Evolutionary conservation across 2,113 vertebrate species (phyloP).

Genomic region (Trematomus loennbergii): DNA sequence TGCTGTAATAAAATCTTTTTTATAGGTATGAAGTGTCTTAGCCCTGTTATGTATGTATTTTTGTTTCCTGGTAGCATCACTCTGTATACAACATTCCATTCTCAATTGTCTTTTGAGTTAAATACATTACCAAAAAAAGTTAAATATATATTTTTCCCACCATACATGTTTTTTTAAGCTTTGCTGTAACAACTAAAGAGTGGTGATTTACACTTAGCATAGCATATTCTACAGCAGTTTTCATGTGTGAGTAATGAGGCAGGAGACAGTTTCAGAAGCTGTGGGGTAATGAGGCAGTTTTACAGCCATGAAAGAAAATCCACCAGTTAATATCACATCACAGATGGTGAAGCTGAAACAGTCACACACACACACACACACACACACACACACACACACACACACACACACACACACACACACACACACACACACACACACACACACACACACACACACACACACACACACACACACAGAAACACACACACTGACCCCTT

Average conservation of each 20-base stretch:
- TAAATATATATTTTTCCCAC: no score
- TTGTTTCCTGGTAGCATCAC: background rate
- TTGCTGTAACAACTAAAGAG: constrained; percentile 5
- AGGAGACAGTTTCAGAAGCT: constrained; percentile 17
- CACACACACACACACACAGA: background rate
- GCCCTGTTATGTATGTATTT: background rate
- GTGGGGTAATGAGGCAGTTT: constrained; percentile 52
- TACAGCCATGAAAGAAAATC: constrained; percentile 59
- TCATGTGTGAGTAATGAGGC: constrained; percentile 22
- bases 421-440: background rate
- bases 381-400: no score
- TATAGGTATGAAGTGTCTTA: background rate
- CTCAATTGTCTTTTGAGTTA: background rate
- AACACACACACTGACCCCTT: background rate
- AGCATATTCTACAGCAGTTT: background rate
- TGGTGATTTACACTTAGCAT: background rate
- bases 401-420: background rate
- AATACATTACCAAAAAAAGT: background rate
- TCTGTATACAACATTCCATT: background rate
- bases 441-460: background rate
- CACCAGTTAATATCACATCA: constrained; percentile 45
- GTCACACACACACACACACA: background rate
- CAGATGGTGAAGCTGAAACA: constrained; percentile 49
- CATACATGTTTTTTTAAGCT: background rate
- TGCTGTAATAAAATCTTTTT: background rate